phyloP scores from a whole-genome alignment of 2,888 invertebrate species.

The Leptopilina drosophilae region DNA sequence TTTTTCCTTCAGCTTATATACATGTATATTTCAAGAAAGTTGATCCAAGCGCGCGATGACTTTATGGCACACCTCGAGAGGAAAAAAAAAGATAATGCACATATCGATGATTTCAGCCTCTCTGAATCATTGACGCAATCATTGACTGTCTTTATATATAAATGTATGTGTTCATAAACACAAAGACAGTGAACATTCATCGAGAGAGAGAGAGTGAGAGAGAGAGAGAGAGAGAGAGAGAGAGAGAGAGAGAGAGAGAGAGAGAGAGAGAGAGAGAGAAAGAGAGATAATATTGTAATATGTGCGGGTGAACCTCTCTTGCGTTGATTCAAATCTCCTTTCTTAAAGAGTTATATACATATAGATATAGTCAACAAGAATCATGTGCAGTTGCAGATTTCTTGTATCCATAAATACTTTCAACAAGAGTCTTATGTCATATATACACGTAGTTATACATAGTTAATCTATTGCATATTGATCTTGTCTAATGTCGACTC shows the following conservation, averaged over 20 bases:
- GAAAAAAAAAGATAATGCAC: slow-evolving; percentile 18
- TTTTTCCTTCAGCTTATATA: too few relatives aligned
- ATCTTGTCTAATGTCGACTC: not conserved
- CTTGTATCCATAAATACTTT: not conserved
- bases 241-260: not conserved
- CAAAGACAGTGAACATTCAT: not conserved
- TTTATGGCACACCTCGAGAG: slow-evolving; percentile 30
- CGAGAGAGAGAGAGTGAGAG: not conserved
- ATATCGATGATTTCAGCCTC: slow-evolving; percentile 40
- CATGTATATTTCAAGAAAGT: too few relatives aligned
- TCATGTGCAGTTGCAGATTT: slow-evolving; percentile 2
- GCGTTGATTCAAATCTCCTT: slow-evolving; percentile 6
- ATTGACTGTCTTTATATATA: not conserved
- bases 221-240: not conserved
- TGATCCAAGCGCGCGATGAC: not conserved
- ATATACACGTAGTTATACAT: too few relatives aligned
- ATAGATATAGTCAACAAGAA: not conserved
- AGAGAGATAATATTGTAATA: not conserved
- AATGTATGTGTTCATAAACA: too few relatives aligned
- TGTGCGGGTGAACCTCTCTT: slow-evolving; percentile 4
- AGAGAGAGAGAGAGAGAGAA: not conserved
- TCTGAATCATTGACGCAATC: slow-evolving; percentile 38
- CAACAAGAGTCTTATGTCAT: too few relatives aligned
- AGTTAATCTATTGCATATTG: not conserved
- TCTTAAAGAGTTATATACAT: slow-evolving; percentile 1